Base-by-base conservation (phyloP, 2,113 vertebrate species). In the Hyperoodon ampullatus region DNA sequence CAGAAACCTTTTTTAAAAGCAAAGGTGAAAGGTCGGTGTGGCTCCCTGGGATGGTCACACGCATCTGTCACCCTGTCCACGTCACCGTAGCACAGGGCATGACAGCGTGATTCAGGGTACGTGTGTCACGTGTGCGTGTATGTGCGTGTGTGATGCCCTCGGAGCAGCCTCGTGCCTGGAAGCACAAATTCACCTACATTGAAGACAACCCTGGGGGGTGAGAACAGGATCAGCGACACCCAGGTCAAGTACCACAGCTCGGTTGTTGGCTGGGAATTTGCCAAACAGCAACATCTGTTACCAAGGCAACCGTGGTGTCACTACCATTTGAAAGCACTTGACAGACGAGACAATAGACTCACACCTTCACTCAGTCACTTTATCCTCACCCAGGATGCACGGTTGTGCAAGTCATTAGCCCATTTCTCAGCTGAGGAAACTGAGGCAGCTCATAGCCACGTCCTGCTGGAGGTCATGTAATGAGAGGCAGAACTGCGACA, bases 341-440 rank as follows among this genome's bases (percentile, higher is more conserved):
- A 4, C 44, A 1, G 1, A 6, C 0, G 8, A 28, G 30, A 8
- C 70, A 3, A 3, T 1, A 1, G 8, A 16, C 75, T 33, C 28
- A 11, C 50, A 8, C 33, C 23, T 23, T 13, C 53, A 3, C 24
- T 7, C 11, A 0, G 11, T n/a, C 6, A 6, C 50, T 9, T 0
- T 6, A 16, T 28, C 42, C 53, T 33, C 12, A 18, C 3, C 11
- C 8, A n/a, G 53, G 30, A 19, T 1, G 15, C 33, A 8, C 0
- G 0, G 11, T 1, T 28, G 8, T 11, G 15, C 1, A n/a, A 28
- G 42, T 28, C 58, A 6, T 8, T 1, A 11, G 33, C 12, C 55
- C 84, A 14, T 19, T n/a, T 66, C 81, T 55, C 28, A 44, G 86
- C 42, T 11, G 8, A 61, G 58, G 47, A 74, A 14, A 88, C 19